Evolutionary conservation across 1,140 invertebrate species (phyloP).

Genomic region (Drosophila sp.): DNA sequence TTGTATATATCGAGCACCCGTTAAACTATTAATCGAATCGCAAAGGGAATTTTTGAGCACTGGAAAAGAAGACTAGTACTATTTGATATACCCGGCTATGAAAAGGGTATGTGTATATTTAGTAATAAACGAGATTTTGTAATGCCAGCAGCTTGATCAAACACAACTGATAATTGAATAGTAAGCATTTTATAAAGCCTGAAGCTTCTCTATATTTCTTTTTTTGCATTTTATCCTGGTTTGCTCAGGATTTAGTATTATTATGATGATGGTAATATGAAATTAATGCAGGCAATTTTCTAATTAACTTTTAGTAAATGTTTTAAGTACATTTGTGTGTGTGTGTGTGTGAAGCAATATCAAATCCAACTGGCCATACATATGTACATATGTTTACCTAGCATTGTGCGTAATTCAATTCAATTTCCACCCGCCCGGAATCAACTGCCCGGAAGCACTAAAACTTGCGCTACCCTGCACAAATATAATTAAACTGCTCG

Average conservation of each 20-base stretch:
- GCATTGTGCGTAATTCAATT: slow-evolving; percentile 75
- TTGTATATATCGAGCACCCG: no score
- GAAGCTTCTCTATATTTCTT: not conserved
- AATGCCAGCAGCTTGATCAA: slow-evolving; percentile 18
- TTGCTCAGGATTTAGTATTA: not conserved
- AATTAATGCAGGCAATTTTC: slow-evolving; percentile 19
- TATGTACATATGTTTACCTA: slow-evolving; percentile 63
- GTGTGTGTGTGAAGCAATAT: slow-evolving; percentile 28
- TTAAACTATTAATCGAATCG: no score
- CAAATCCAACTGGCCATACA: slow-evolving; percentile 47
- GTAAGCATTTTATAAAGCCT: slow-evolving; percentile 6
- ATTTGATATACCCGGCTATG: not conserved
- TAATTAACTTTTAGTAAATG: slow-evolving; percentile 18
- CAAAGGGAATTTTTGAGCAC: no score
- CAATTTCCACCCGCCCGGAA: slow-evolving; percentile 23
- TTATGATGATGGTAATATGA: not conserved
- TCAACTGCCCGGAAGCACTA: slow-evolving; percentile 75
- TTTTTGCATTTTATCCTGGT: not conserved
- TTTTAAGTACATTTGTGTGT: not conserved
- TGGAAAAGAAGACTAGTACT: not conserved
- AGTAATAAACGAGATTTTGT: slow-evolving; percentile 16
- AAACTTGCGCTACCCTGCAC: slow-evolving; percentile 69
- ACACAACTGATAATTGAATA: slow-evolving; percentile 13
- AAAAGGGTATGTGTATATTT: not conserved
- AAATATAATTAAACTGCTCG: slow-evolving; percentile 76